These are phyloP conservation scores for Euphydryas editha DNA, from an alignment of 2,888 invertebrate genomes.

Conservation along the genomic window DNA sequence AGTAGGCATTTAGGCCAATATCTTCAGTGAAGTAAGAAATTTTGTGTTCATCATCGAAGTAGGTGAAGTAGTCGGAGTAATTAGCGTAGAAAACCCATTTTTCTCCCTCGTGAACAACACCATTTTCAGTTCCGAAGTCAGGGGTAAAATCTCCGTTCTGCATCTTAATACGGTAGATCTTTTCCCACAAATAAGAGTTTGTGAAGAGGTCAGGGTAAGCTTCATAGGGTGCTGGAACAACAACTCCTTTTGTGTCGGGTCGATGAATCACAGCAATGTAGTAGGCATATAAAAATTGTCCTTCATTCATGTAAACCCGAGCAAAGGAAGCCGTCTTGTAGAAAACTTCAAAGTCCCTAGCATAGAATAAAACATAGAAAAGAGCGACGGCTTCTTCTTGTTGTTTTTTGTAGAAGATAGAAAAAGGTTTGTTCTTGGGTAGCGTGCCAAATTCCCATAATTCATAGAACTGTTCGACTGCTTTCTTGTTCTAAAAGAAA, in stretches of 20 bases:
- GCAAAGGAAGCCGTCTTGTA: conserved; percentile 83
- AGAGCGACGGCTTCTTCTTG: conserved; percentile 78
- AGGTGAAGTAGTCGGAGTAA: conserved; percentile 80
- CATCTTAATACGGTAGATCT: conserved; percentile 71
- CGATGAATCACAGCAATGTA: conserved; percentile 85
- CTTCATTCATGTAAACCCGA: conserved; percentile 84
- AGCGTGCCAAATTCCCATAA: conserved; percentile 73
- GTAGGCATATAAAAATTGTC: conserved; percentile 85
- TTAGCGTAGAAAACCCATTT: conserved; percentile 82
- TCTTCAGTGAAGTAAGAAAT: conserved; percentile 88
- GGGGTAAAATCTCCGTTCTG: conserved; percentile 57
- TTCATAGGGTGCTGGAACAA: conserved; percentile 88
- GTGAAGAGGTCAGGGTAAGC: conserved; percentile 86
- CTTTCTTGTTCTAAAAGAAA: conserved; percentile 64
- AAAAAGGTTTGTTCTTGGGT: conserved; percentile 77
- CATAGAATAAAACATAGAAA: conserved; percentile 83
- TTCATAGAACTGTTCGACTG: conserved; percentile 70
- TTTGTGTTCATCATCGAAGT: conserved; percentile 82
- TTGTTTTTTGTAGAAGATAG: conserved; percentile 73
- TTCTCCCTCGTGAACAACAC: conserved; percentile 67
- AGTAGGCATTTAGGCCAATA: conserved; percentile 86
- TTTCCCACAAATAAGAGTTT: conserved; percentile 81
- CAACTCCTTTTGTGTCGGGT: conserved; percentile 81
- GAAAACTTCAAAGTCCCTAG: conserved; percentile 85
- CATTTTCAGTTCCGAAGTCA: conserved; percentile 62